Conservation (phyloP, 1,140 invertebrate genomes). For the Drosophila kepulauana region DNA sequence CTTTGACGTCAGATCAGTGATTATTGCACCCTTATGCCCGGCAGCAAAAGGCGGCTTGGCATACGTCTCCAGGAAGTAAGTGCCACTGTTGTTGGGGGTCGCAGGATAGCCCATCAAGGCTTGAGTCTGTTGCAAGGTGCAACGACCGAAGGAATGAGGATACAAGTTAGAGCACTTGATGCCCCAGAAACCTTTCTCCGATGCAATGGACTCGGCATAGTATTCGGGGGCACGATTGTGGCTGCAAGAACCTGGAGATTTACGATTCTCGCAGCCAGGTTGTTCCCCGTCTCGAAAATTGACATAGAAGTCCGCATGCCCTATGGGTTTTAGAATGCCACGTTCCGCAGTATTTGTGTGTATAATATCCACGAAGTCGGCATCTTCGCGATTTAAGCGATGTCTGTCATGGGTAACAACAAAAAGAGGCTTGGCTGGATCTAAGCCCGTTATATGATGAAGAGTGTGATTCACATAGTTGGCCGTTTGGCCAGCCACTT, state of each 20-base stretch:
- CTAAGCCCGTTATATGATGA: conserved; percentile 86
- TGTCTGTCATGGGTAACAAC: conserved; percentile 73
- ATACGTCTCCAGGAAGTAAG: conserved; percentile 7
- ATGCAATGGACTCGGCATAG: conserved; percentile 89
- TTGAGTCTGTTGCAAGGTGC: background rate
- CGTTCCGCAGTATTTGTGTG: conserved; percentile 86
- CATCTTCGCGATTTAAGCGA: conserved; percentile 87
- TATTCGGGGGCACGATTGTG: conserved; percentile 89
- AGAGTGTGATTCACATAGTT: conserved; percentile 86
- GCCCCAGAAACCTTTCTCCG: conserved; percentile 89
- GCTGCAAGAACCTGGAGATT: conserved; percentile 86
- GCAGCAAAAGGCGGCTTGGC: conserved; percentile 14
- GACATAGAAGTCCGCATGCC: conserved; percentile 88
- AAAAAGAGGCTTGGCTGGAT: conserved; percentile 87
- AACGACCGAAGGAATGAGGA: background rate
- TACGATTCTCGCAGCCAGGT: conserved; percentile 86
- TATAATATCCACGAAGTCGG: conserved; percentile 66
- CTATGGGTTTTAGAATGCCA: conserved; percentile 84
- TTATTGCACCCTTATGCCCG: conserved; percentile 14
- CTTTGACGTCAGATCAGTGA: background rate
- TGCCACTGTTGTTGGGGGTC: background rate
- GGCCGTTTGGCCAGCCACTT: conserved; percentile 92
- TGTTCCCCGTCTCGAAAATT: conserved; percentile 87
- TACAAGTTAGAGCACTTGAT: conserved; percentile 87
- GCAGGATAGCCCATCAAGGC: conserved; percentile 13